phyloP scores from a whole-genome alignment of 2,113 vertebrate genomes.

The Tetraodon nigroviridis region DNA sequence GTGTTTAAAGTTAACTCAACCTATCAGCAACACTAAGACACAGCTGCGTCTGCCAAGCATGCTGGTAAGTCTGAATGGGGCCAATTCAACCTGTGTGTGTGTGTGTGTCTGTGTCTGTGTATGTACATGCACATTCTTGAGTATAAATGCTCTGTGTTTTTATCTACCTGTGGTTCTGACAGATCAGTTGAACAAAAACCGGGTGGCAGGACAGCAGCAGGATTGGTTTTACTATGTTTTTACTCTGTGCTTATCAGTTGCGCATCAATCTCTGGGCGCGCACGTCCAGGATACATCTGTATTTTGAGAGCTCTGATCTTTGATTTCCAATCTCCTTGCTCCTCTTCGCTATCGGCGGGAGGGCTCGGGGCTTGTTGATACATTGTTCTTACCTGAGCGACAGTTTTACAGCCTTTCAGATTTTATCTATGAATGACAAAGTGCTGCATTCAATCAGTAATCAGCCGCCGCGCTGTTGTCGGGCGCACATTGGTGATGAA shows the following conservation, averaged over 20 bases:
- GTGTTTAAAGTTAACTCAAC: constrained; percentile 57
- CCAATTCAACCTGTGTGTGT: constrained; percentile 41
- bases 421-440: background rate
- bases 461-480: background rate
- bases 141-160: constrained; percentile 46
- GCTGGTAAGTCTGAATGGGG: constrained; percentile 71
- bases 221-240: constrained; percentile 9
- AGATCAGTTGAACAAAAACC: constrained; percentile 31
- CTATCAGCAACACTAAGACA: constrained; percentile 51
- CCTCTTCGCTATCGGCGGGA: background rate
- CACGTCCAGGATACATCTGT: constrained; percentile 3
- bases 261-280: background rate
- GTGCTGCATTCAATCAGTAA: background rate
- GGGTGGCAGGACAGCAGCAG: constrained; percentile 20
- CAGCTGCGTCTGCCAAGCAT: constrained; percentile 59
- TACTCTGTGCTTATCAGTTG: too few relatives aligned
- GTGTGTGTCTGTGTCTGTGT: background rate
- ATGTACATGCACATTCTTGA: constrained; percentile 29
- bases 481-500: background rate
- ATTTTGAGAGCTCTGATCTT: constrained; percentile 3
- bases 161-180: constrained; percentile 28
- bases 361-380: background rate
- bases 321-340: background rate
- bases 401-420: background rate
- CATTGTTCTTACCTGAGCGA: background rate